Base-by-base conservation (phyloP, 1,140 invertebrate species). In the Megalopta genalis region DNA sequence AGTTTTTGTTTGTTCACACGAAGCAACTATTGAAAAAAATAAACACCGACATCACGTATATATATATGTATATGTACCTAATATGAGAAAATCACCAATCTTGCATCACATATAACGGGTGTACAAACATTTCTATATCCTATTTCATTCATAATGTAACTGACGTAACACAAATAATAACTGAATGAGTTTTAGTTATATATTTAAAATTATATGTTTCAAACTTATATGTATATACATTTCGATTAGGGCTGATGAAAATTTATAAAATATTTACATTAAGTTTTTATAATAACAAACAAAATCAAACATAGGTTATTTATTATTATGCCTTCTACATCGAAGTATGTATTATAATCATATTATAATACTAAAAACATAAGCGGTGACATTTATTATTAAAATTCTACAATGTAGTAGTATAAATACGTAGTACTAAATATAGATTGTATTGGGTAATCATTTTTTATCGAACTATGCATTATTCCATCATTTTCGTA, bases 31-130 rank as follows among this genome's bases (percentile, higher is more conserved):
- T 21, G n/a, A 57, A n/a, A 37, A 71, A 75, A 71, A 71, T 77
- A 77, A 77, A 71, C n/a, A 65, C 39, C 9, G 52, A 23, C 37
- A 71, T 71, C 49, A 54, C 32, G 21, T 46, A 32, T n/a, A n/a
- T n/a, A n/a, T n/a, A n/a, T n/a, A 4, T 32, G 4, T 32, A 4
- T 32, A 32, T 32, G 32, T 32, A 32, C 32, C 32, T 23, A 57
- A 14, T 46, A 12, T 9, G 6, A 16, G 16, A 25, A n/a, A 27
- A 14, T 3, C 7, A 23, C 25, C 18, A 21, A 64, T 27, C 1
- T 70, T 52, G 16, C 1, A 18, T 16, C 49, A 7, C n/a, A 42
- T 42, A 42, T 64, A 64, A 39, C 62, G 37, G 21, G 10, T 42
- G 25, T 23, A 64, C 23, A 37, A 32, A 65, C 23, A 12, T 67